Percentiles rank a stretch among this genome's conserved stretches.
phyloP scores from a whole-genome alignment of 2,888 invertebrate species.

The Standfussiana lucernea region DNA sequence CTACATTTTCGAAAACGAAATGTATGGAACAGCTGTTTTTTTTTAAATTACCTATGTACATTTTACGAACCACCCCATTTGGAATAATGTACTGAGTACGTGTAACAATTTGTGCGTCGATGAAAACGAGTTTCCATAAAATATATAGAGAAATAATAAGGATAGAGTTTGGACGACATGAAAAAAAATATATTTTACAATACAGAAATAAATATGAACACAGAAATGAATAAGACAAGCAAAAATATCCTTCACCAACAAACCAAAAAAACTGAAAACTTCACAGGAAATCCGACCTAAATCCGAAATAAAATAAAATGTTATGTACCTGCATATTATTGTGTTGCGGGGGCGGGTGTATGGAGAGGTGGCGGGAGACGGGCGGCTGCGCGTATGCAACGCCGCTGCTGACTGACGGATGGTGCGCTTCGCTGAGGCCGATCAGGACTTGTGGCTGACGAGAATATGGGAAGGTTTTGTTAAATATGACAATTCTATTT shows the following conservation, averaged over 20 bases:
- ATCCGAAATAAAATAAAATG: conserved; percentile 12
- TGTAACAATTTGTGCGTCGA: not conserved
- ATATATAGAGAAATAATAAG: not conserved
- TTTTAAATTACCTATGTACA: no score
- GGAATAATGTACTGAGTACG: not conserved
- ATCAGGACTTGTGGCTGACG: conserved; percentile 83
- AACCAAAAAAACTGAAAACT: not conserved
- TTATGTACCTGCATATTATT: conserved; percentile 82
- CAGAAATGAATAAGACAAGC: conserved; percentile 8
- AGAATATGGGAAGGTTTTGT: conserved; percentile 4
- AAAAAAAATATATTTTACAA: not conserved
- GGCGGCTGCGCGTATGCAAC: conserved; percentile 83
- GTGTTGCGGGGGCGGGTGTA: conserved; percentile 82
- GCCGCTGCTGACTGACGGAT: conserved; percentile 84
- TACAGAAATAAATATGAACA: no score
- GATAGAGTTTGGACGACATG: not conserved
- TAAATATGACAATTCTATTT: conserved; percentile 7
- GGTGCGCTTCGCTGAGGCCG: conserved; percentile 85
- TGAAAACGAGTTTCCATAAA: not conserved
- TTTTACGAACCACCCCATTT: not conserved
- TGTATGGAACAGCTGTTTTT: not conserved
- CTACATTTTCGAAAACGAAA: not conserved
- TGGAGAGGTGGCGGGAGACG: conserved; percentile 81
- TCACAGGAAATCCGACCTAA: conserved; percentile 12
- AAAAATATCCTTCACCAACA: not conserved